These are phyloP conservation scores for Elmis aenea DNA, from an alignment of 2,888 invertebrate genomes.

Conservation along the genomic window DNA sequence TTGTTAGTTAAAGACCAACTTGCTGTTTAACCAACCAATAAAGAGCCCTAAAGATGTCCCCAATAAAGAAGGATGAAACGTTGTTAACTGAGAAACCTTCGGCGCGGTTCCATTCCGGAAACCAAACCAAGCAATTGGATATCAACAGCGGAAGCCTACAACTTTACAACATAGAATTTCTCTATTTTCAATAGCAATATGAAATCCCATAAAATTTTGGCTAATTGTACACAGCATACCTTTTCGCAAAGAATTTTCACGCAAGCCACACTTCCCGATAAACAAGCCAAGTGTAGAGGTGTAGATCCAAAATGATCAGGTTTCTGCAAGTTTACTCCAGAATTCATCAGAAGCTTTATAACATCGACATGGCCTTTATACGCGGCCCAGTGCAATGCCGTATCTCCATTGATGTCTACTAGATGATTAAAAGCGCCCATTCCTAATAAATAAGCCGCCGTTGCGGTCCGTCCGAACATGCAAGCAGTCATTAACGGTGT, in stretches of 20 bases:
- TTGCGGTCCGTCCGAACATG: conserved; percentile 88
- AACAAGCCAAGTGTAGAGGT: conserved; percentile 82
- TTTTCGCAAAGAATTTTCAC: conserved; percentile 86
- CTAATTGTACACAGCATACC: too few species aligned
- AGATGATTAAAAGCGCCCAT: conserved; percentile 83
- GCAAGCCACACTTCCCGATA: conserved; percentile 82
- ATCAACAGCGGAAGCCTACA: too few species aligned
- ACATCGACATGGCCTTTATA: conserved; percentile 89
- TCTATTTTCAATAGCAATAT: too few species aligned
- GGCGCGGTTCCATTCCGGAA: too few species aligned
- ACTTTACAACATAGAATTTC: too few species aligned
- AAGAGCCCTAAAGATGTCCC: too few species aligned
- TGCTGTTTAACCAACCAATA: too few species aligned
- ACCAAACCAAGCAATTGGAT: too few species aligned
- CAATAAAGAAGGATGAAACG: too few species aligned
- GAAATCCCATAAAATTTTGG: too few species aligned
- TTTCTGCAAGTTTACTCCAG: conserved; percentile 84
- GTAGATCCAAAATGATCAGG: conserved; percentile 91
- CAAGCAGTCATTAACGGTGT: conserved; percentile 90
- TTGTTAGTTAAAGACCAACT: too few species aligned
- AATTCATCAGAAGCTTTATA: conserved; percentile 82
- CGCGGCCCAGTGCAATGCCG: conserved; percentile 90
- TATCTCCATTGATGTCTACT: conserved; percentile 89
- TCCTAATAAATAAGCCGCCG: conserved; percentile 84
- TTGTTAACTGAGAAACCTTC: too few species aligned